Evolutionary conservation across 2,888 invertebrate species (phyloP).

Genomic region (Phoronis australis): DNA sequence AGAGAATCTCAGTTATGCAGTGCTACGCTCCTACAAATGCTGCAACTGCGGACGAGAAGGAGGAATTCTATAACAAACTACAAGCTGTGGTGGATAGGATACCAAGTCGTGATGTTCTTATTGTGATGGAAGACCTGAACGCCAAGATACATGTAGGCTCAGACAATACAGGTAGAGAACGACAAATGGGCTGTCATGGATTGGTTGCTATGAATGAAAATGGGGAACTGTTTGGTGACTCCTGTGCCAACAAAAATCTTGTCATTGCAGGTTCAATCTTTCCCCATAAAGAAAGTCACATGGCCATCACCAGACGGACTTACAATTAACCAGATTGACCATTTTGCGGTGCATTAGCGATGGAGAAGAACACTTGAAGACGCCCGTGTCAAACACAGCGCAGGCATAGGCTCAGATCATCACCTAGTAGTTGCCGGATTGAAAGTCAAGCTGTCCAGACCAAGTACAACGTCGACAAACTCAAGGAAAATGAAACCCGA

Average conservation of each 20-base stretch:
- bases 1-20: slow-evolving; percentile 6
- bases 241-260: slow-evolving; percentile 3
- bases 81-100: slow-evolving; percentile 3
- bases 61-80: slow-evolving; percentile 4
- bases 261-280: too few species aligned
- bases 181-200: slow-evolving; percentile 5
- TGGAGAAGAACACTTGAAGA: too few species aligned
- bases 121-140: slow-evolving; percentile 8
- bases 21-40: slow-evolving; percentile 10
- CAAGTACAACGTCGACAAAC: too few species aligned
- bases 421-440: too few species aligned
- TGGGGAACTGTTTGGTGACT: slow-evolving; percentile 5
- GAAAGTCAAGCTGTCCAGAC: too few species aligned
- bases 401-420: too few species aligned
- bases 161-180: slow-evolving; percentile 4
- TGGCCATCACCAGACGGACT: slow-evolving; percentile 2
- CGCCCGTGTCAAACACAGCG: too few species aligned
- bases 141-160: slow-evolving; percentile 8
- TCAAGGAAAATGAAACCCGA: too few species aligned
- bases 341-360: too few species aligned
- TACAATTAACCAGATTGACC: slow-evolving; percentile 3
- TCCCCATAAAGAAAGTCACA: slow-evolving; percentile 5
- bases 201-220: slow-evolving; percentile 4
- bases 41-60: slow-evolving; percentile 6
- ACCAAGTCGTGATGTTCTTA: slow-evolving; percentile 2